Evolutionary conservation across 2,113 vertebrate species (phyloP).

Genomic region (Cathartes aura): DNA sequence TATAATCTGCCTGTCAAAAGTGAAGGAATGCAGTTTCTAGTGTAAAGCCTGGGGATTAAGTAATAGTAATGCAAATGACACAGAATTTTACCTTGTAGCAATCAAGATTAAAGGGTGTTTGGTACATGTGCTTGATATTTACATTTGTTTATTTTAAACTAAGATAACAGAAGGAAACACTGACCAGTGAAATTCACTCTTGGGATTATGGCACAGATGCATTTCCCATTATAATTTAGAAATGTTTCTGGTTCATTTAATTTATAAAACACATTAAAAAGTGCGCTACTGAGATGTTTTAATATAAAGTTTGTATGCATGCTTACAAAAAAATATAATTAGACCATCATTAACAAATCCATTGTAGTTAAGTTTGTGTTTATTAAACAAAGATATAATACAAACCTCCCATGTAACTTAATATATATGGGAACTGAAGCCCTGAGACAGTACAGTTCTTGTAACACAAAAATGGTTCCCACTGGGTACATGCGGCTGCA

Average conservation of each 20-base stretch:
- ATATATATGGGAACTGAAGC: background rate
- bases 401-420: background rate
- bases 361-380: background rate
- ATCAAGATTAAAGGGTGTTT: background rate
- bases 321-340: background rate
- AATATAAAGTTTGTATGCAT: background rate
- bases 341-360: background rate
- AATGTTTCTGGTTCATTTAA: background rate
- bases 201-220: background rate
- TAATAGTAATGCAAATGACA: background rate
- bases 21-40: background rate
- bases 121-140: background rate
- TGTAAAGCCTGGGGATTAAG: background rate
- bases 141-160: background rate
- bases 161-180: background rate
- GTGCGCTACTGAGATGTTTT: background rate
- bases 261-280: background rate
- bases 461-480: background rate
- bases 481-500: background rate
- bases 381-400: background rate
- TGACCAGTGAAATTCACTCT: background rate
- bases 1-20: slow-evolving; percentile 31
- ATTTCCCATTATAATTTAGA: background rate
- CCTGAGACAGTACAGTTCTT: background rate
- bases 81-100: background rate